Evolutionary conservation across 2,797 vertebrate species (phyloP), one percentile per base, ranked within the genome.

Genomic region (Podarcis lilfordi): DNA sequence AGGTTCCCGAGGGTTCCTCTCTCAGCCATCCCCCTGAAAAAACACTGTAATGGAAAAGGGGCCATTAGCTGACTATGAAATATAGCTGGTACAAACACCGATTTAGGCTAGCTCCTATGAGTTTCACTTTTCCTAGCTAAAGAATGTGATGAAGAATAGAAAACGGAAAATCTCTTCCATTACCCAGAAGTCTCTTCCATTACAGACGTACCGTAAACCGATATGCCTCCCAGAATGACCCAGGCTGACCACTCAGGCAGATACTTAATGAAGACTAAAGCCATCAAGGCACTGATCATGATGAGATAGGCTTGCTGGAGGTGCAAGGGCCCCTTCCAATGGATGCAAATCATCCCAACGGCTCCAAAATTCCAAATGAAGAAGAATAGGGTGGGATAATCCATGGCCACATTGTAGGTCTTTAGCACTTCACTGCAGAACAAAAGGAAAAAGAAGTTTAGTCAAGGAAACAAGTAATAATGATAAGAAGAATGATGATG

Each of bases 241-340:
- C 98, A 99, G 3, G 98, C 98, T 0, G 98, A 98, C 98, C 98
- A 99, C 94, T 98, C 98, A 0, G 98, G 98, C 59, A 99, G 97
- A 95, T 99, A 99, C 86, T 99, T 99, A 96, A 99, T 99, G 96
- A 99, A 99, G 92, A 99, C 98, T 45, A 99, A 96, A 78, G 98
- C 98, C 98, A 99, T 99, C 91, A 99, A 98, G 8, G 98, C 98
- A 6, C 98, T 99, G 97, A 99, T 98, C 96, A 98, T 96, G 94
- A 99, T 99, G 80, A 99, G 98, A 96, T 99, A 99, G 2, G 98
- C 98, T 96, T 99, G 98, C 95, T 99, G 98, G 87, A 99, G 97
- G 92, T 97, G 96, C 45, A 99, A 96, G 0, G 98, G 98, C 0
- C 98, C 98, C 93, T 98, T 99, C 98, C 98, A 99, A 93, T 99